Conservation (phyloP, 2,888 invertebrate species). For the Odontocolon sp. region DNA sequence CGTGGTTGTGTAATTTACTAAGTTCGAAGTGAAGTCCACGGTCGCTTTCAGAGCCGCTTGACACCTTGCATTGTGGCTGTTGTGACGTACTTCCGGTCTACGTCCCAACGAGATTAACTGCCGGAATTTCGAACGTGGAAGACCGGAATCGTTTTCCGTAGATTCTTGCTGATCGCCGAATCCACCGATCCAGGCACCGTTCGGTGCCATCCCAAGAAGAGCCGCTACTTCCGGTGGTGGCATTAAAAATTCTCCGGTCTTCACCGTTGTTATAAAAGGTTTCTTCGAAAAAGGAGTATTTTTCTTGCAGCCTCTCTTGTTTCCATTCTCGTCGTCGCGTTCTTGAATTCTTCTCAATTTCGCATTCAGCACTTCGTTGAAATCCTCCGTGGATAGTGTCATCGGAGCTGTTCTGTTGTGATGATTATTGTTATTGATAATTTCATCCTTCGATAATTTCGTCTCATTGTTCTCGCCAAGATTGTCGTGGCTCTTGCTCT, state of each 20-base stretch:
- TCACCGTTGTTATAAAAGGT: slow-evolving; percentile 91
- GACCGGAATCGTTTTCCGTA: slow-evolving; percentile 30
- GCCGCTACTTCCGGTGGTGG: slow-evolving; percentile 88
- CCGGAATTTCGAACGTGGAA: slow-evolving; percentile 69
- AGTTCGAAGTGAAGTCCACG: slow-evolving; percentile 73
- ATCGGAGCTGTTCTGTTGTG: slow-evolving; percentile 67
- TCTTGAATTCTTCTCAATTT: slow-evolving; percentile 87
- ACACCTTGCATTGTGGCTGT: slow-evolving; percentile 75
- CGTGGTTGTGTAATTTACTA: slow-evolving; percentile 66
- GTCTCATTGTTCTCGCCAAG: slow-evolving; percentile 72
- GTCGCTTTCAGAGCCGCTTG: slow-evolving; percentile 76
- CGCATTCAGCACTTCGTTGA: slow-evolving; percentile 87
- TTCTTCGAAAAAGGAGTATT: slow-evolving; percentile 69
- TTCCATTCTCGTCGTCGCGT: slow-evolving; percentile 80
- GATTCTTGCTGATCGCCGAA: slow-evolving; percentile 57
- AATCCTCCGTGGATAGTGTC: slow-evolving; percentile 82
- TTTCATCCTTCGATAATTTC: slow-evolving; percentile 65
- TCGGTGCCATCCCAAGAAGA: slow-evolving; percentile 83
- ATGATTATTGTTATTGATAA: slow-evolving; percentile 22
- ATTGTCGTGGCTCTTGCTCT: slow-evolving; percentile 81
- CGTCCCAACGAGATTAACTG: slow-evolving; percentile 69
- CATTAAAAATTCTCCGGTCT: slow-evolving; percentile 89
- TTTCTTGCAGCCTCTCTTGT: slow-evolving; percentile 59
- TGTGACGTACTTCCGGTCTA: slow-evolving; percentile 76
- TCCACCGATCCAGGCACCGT: slow-evolving; percentile 59